Conservation (phyloP, 2,113 vertebrate species). For the Kryptolebias marmoratus region DNA sequence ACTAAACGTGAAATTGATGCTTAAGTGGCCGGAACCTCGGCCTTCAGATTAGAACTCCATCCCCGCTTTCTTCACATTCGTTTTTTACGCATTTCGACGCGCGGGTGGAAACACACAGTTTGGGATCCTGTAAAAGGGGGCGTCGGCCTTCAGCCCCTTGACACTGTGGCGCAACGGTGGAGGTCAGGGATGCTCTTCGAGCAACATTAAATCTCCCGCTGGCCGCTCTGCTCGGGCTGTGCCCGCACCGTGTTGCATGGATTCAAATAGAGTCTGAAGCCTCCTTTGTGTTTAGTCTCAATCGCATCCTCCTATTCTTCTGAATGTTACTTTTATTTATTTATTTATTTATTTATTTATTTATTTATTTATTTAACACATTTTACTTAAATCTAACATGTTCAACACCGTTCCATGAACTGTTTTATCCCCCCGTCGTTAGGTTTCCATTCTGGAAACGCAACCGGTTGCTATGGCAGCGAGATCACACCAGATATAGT, state of each 20-base stretch:
- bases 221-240: no score
- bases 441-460: slow-evolving; percentile 7
- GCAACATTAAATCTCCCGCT: slow-evolving; percentile 27
- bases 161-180: slow-evolving; percentile 8
- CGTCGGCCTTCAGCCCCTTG: slow-evolving; percentile 33
- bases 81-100: slow-evolving; percentile 40
- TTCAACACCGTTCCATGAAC: not conserved
- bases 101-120: slow-evolving; percentile 16
- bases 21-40: slow-evolving; percentile 65
- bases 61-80: slow-evolving; percentile 66
- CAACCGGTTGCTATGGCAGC: slow-evolving; percentile 42
- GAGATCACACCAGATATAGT: not conserved
- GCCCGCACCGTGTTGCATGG: no score
- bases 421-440: not conserved
- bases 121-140: slow-evolving; percentile 36
- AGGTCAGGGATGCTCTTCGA: slow-evolving; percentile 43
- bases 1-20: slow-evolving; percentile 73
- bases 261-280: no score
- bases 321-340: no score
- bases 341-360: no score
- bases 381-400: not conserved
- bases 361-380: no score
- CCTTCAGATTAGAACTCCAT: slow-evolving; percentile 66
- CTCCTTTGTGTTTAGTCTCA: no score
- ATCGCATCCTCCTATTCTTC: no score